Evolutionary conservation across 2,797 vertebrate genomes (phyloP).

Genomic region (Falco concolor): DNA sequence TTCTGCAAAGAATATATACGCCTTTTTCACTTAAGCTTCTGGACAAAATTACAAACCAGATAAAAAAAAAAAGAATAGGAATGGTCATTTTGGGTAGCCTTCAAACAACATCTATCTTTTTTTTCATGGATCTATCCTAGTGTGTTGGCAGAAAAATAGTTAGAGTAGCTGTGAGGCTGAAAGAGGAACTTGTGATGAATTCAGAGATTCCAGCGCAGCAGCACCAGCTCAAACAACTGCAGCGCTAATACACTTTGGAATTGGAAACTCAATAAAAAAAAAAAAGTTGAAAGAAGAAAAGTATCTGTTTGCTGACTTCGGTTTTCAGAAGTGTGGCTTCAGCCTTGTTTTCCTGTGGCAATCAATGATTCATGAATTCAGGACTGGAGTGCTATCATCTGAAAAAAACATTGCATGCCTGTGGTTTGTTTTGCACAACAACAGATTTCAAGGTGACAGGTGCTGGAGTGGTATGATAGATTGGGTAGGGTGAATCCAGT

Average conservation of each 20-base stretch:
- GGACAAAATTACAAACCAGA: background rate
- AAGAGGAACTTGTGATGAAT: constrained; percentile 9
- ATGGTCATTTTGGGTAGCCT: background rate
- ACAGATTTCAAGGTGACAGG: constrained; percentile 55
- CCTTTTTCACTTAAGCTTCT: background rate
- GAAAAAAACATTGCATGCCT: constrained; percentile 43
- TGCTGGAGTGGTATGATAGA: constrained; percentile 27
- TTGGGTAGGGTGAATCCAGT: constrained; percentile 31
- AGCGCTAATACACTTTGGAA: constrained; percentile 7
- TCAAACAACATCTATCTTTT: background rate
- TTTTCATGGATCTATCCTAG: background rate
- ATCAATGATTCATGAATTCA: constrained; percentile 61
- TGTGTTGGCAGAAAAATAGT: constrained; percentile 1
- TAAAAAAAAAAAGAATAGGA: background rate
- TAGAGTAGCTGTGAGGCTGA: background rate
- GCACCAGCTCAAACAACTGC: constrained; percentile 8
- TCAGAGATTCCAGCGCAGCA: background rate
- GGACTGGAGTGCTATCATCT: background rate
- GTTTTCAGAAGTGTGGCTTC: constrained; percentile 38
- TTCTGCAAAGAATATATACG: background rate
- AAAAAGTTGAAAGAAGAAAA: background rate
- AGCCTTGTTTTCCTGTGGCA: constrained; percentile 50
- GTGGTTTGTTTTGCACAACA: constrained; percentile 61
- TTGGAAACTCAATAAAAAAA: constrained; percentile 10
- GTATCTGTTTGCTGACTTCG: constrained; percentile 31